Base-by-base conservation (phyloP, 2,113 vertebrate species). In the Hypocryptadius cinnamomeus region DNA sequence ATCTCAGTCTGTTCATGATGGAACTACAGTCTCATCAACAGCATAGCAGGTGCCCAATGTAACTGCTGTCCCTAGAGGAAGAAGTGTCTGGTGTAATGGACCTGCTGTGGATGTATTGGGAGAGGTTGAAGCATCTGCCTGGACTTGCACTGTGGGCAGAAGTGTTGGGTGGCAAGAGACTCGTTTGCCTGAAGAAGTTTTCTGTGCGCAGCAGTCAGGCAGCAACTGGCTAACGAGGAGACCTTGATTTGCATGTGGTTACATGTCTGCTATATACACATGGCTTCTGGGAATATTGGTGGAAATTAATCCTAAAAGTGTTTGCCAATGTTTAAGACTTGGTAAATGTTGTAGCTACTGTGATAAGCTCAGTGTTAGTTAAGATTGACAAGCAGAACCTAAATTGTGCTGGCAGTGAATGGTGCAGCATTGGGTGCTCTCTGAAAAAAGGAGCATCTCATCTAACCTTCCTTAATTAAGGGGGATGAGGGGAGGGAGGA, bases 281-380 rank as follows among this genome's bases (percentile, higher is more conserved):
- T 50, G 35, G 27, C 60, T 76, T n/a, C 77, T 86, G 65, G 65
- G 57, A 47, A 70, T 19, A 87, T 2, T 11, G 23, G 22, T 60
- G 61, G 30, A 53, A 73, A 73, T 84, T 72, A 69, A 79, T 64
- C 66, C 57, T 71, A 22, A 11, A 79, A 85, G 30, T 31, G 30
- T 66, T 71, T 50, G 61, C 44, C 63, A 15, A 39, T 66, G 8
- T 89, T 89, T 63, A 35, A 54, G 25, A 39, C 21, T 66, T 42
- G 8, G 8, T 70, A 25, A 70, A 64, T 66, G 22, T 66, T 78
- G 50, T 39, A 40, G 27, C 25, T 78, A 11, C 51, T 87, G 31
- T 0, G 0, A 17, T 13, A 64, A 65, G 9, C 25, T 74, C 22
- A 13, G n/a, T 68, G 8, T 64, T 73, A 56, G 20, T 33, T 69